Conservation (phyloP, 2,113 vertebrate genomes). For the Rissa tridactyla region DNA sequence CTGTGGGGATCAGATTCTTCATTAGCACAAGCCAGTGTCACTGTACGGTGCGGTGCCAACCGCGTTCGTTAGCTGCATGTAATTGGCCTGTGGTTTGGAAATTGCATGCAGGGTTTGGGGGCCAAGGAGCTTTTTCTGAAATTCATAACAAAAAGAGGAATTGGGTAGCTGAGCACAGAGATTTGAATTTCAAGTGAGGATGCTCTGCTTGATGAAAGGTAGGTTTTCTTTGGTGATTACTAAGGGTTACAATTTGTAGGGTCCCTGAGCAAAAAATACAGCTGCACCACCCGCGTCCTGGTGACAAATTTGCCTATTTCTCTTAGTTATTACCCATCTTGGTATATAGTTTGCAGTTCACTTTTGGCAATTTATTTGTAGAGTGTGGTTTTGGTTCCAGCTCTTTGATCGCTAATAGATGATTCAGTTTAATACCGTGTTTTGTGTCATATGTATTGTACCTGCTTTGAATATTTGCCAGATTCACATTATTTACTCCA, state of each 20-base stretch:
- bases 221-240: neutral
- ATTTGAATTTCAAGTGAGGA: neutral
- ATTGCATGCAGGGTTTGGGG: neutral
- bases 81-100: neutral
- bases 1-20: neutral
- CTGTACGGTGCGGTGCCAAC: neutral
- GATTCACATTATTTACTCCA: neutral
- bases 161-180: neutral
- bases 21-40: neutral
- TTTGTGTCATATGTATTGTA: neutral
- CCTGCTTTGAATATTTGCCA: neutral
- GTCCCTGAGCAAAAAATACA: neutral
- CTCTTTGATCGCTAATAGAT: neutral
- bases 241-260: neutral
- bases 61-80: fast-evolving
- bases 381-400: neutral
- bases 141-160: neutral
- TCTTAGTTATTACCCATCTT: neutral
- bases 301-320: neutral
- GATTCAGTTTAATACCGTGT: neutral
- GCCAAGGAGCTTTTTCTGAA: neutral
- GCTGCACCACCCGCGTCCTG: neutral
- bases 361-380: neutral
- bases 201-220: neutral
- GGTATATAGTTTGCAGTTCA: neutral